These are phyloP conservation scores for Mallotus villosus DNA, from an alignment of 2,797 vertebrate genomes.

Conservation along the genomic window DNA sequence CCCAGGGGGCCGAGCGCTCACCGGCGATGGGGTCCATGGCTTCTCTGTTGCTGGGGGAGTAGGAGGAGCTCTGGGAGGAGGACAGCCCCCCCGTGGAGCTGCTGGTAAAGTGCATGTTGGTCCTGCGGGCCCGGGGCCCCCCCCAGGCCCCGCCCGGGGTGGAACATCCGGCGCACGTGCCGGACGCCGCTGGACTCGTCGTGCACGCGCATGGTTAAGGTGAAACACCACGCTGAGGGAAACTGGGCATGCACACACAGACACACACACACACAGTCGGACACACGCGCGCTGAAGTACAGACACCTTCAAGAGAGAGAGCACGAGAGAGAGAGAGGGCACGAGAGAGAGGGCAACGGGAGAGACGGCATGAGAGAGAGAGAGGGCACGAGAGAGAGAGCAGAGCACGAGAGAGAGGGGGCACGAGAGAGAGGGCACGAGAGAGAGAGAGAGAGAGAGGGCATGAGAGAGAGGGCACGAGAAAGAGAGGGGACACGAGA, in stretches of 20 bases:
- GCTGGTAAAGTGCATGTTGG: slow-evolving; percentile 99
- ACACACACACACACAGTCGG: background rate
- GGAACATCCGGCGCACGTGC: slow-evolving; percentile 98
- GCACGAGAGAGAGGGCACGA: background rate
- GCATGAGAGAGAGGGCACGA: too few species aligned
- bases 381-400: too few species aligned
- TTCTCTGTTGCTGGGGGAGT: slow-evolving; percentile 99
- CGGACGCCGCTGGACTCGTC: slow-evolving; percentile 99
- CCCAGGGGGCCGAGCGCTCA: slow-evolving; percentile 67
- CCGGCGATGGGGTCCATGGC: slow-evolving; percentile 99
- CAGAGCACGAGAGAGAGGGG: too few species aligned
- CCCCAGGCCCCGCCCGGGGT: slow-evolving; percentile 93
- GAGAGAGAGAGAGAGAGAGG: background rate
- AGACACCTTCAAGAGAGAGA: background rate
- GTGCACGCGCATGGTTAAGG: slow-evolving; percentile 80
- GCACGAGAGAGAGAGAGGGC: background rate
- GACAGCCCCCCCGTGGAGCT: slow-evolving; percentile 94
- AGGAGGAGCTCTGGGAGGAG: slow-evolving; percentile 97
- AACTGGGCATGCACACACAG: background rate
- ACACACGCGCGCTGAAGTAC: background rate
- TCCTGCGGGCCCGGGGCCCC: slow-evolving; percentile 93
- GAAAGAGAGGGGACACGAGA: too few species aligned
- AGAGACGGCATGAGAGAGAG: too few species aligned
- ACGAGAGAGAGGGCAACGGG: too few species aligned
- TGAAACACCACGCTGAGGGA: slow-evolving; percentile 26